Conservation (phyloP, 2,797 vertebrate genomes). For the Coracias cyanogaster region DNA sequence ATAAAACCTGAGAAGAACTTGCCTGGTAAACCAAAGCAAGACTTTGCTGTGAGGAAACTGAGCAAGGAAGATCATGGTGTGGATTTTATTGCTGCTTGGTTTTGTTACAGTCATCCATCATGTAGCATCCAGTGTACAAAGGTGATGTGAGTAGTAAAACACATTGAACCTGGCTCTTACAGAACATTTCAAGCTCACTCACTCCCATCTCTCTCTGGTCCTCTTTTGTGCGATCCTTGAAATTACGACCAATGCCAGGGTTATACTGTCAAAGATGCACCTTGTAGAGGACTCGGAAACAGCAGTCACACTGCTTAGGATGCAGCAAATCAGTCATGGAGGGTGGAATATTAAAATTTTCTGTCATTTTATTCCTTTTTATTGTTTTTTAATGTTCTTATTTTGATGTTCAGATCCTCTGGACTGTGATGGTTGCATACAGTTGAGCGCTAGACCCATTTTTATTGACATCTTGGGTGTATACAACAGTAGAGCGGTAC, state of each 20-base stretch:
- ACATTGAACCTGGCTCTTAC: background rate
- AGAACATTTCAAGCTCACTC: background rate
- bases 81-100: background rate
- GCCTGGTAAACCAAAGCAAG: background rate
- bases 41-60: background rate
- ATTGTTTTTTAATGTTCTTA: background rate
- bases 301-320: background rate
- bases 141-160: background rate
- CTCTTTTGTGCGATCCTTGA: background rate
- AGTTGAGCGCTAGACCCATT: background rate
- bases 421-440: background rate
- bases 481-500: background rate
- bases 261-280: background rate
- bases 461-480: background rate
- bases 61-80: background rate
- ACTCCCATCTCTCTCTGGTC: background rate
- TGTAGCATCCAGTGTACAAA: rapidly evolving
- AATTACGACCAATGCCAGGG: background rate
- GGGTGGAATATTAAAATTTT: background rate
- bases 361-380: background rate
- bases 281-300: background rate
- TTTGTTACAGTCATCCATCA: background rate
- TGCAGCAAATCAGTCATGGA: background rate
- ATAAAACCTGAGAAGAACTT: background rate
- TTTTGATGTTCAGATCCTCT: background rate